These are phyloP conservation scores for Manis javanica DNA, from an alignment of 2,797 vertebrate species.

Conservation along the genomic window DNA sequence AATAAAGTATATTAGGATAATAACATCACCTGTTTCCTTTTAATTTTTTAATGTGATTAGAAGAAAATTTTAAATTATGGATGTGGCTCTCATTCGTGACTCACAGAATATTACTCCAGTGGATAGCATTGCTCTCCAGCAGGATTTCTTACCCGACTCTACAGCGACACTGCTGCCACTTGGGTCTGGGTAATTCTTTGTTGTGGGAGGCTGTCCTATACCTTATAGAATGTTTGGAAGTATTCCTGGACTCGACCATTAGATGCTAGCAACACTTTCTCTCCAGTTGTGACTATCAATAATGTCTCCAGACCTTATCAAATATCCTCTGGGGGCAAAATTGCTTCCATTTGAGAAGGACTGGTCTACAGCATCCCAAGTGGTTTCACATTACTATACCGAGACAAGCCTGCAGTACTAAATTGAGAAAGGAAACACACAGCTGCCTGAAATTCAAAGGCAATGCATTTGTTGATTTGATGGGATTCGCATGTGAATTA, in stretches of 20 bases:
- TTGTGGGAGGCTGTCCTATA: background rate
- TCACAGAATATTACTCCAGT: background rate
- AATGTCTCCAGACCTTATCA: background rate
- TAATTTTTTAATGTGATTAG: background rate
- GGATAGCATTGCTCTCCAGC: background rate
- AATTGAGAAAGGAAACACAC: conserved; percentile 46
- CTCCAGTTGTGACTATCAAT: background rate
- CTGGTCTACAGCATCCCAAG: background rate
- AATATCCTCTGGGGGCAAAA: background rate
- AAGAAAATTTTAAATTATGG: background rate
- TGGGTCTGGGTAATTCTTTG: background rate
- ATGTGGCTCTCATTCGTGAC: background rate
- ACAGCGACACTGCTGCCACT: background rate
- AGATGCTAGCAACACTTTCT: background rate
- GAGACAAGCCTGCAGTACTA: background rate
- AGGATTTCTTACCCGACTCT: background rate
- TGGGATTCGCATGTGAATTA: conserved; percentile 16
- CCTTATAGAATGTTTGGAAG: background rate
- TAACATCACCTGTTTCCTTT: background rate
- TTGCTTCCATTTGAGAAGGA: background rate
- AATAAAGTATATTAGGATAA: conserved; percentile 31
- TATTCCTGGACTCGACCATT: background rate
- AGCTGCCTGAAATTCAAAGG: conserved; percentile 18
- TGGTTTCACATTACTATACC: background rate
- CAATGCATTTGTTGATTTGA: conserved; percentile 29